Percentiles rank a stretch among this genome's conserved stretches.
Evolutionary conservation across 2,888 invertebrate genomes (phyloP).

Genomic region (Caenorhabditis sp.): DNA sequence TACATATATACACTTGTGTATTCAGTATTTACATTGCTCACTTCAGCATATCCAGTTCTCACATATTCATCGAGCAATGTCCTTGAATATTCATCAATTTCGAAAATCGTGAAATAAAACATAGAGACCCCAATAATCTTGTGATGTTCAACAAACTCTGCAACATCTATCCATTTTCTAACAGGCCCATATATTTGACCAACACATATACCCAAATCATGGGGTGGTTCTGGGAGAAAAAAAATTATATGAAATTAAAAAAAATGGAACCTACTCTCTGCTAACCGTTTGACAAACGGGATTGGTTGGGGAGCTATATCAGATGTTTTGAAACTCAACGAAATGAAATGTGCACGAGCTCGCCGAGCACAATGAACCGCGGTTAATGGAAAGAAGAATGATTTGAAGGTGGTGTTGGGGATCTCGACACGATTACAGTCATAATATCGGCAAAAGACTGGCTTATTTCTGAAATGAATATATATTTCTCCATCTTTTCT

Average conservation of each 20-base stretch:
- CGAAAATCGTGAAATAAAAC: slow-evolving; percentile 19
- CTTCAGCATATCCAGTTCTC: slow-evolving; percentile 3
- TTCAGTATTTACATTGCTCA: slow-evolving; percentile 3
- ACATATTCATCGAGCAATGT: slow-evolving; percentile 13
- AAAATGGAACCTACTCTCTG: background rate
- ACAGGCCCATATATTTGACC: slow-evolving; percentile 23
- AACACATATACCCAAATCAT: slow-evolving; percentile 8
- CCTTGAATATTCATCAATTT: slow-evolving; percentile 8
- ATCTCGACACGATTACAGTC: no score
- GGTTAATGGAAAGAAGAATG: no score
- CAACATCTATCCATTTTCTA: slow-evolving; percentile 21
- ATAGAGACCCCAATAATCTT: slow-evolving; percentile 10
- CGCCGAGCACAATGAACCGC: no score
- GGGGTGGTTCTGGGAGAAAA: slow-evolving; percentile 3
- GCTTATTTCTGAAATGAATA: no score
- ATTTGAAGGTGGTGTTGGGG: no score
- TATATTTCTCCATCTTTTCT: no score
- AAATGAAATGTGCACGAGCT: no score
- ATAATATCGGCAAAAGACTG: no score
- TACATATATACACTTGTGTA: slow-evolving; percentile 14
- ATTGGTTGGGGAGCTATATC: background rate
- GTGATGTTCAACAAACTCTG: slow-evolving; percentile 26
- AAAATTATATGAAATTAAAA: no score
- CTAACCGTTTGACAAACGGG: background rate
- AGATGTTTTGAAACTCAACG: no score